phyloP scores from a whole-genome alignment of 1,140 invertebrate genomes.

The Wasmannia auropunctata region DNA sequence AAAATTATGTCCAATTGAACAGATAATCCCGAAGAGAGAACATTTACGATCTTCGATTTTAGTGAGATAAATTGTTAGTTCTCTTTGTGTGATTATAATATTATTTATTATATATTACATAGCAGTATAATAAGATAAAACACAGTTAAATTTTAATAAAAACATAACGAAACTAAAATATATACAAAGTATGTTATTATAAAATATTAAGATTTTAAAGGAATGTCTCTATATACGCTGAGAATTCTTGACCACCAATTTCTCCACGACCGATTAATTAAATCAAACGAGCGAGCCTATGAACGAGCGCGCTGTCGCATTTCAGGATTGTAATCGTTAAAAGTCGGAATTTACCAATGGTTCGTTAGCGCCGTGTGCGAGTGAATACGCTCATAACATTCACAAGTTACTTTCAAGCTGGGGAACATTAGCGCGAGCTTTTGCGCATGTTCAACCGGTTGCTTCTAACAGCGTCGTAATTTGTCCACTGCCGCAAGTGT shows the following conservation, averaged over 20 bases:
- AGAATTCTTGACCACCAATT: not conserved
- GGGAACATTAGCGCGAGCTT: not conserved
- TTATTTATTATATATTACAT: not conserved
- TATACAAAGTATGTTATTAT: not conserved
- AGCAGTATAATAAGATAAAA: not conserved
- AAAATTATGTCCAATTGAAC: not conserved
- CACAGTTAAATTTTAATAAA: not conserved
- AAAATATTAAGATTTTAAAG: not conserved
- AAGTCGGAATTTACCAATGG: slow-evolving; percentile 9
- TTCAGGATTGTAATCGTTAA: slow-evolving; percentile 7
- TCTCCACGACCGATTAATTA: not conserved
- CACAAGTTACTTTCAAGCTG: slow-evolving; percentile 16
- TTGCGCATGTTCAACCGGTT: not conserved
- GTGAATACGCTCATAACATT: slow-evolving; percentile 42
- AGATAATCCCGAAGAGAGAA: not conserved
- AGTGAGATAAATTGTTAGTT: not conserved
- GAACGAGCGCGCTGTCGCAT: not conserved
- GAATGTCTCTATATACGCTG: not conserved
- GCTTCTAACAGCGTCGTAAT: slow-evolving; percentile 21
- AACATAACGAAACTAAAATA: not conserved
- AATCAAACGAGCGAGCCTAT: not conserved
- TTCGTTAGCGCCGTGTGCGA: slow-evolving; percentile 38
- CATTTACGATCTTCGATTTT: not conserved
- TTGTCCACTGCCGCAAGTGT: slow-evolving; percentile 11
- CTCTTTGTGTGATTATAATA: not conserved